A percentile compares a stretch with the other conserved stretches of the same genome.
Conservation (phyloP, 2,888 invertebrate genomes). For the Pyrrhosoma nymphula region DNA sequence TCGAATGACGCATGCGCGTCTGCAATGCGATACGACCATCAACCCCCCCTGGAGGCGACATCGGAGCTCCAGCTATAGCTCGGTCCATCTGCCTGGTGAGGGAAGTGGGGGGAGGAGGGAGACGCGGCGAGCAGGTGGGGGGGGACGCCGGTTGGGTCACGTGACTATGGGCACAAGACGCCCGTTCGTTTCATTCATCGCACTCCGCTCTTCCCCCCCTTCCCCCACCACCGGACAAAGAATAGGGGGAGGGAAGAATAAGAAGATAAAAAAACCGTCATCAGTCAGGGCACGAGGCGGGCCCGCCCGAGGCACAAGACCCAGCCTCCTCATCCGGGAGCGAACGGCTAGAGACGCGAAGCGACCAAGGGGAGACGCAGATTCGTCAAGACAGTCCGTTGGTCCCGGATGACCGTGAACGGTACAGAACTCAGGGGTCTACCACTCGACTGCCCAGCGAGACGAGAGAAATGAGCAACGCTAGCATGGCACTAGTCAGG, state of each 20-base stretch:
- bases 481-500: too few relatives aligned
- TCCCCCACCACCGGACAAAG: not conserved
- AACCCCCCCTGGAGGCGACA: too few relatives aligned
- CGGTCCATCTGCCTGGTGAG: not conserved
- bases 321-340: not conserved
- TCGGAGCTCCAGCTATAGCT: not conserved
- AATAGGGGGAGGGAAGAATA: too few relatives aligned
- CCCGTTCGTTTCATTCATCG: slow-evolving; percentile 11
- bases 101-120: not conserved
- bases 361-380: not conserved
- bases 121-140: not conserved
- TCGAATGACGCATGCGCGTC: too few relatives aligned
- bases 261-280: not conserved
- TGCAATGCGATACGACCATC: too few relatives aligned
- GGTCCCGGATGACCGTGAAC: too few relatives aligned
- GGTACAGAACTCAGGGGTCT: too few relatives aligned
- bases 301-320: not conserved
- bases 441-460: too few relatives aligned
- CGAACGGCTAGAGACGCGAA: not conserved
- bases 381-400: not conserved
- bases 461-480: too few relatives aligned
- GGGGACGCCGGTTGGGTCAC: not conserved
- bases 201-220: not conserved
- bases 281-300: not conserved
- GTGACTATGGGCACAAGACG: not conserved